Conservation (phyloP, 2,797 vertebrate genomes). For the Neosalanx taihuensis region DNA sequence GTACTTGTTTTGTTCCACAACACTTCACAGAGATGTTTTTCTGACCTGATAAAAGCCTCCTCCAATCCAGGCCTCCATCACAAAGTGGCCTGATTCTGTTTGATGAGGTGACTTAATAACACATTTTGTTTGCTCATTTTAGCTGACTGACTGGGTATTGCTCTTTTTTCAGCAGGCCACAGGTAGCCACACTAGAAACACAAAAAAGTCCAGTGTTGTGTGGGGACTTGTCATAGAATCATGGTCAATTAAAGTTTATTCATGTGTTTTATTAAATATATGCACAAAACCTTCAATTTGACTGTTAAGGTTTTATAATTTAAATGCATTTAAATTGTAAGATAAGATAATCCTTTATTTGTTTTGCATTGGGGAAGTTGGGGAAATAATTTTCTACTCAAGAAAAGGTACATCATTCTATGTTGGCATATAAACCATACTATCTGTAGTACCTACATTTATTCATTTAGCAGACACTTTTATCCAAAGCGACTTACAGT, state of each 20-base stretch:
- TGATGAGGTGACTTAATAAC: conserved; percentile 26
- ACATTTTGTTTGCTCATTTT: conserved; percentile 29
- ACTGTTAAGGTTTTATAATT: not conserved
- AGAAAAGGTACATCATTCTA: no score
- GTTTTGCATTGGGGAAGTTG: no score
- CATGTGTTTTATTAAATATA: not conserved
- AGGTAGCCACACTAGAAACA: conserved; percentile 9
- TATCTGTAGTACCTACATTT: no score
- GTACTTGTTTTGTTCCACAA: not conserved
- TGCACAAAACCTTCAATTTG: no score
- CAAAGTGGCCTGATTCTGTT: conserved; percentile 20
- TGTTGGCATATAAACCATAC: no score
- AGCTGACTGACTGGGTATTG: conserved; percentile 10
- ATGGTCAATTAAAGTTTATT: not conserved
- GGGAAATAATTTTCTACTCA: no score
- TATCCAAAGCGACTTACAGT: no score
- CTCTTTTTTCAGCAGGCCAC: conserved; percentile 13
- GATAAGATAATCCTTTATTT: no score
- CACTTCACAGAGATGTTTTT: not conserved
- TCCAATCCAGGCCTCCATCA: conserved; percentile 10
- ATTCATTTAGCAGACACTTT: no score
- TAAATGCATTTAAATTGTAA: not conserved
- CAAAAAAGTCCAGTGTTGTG: conserved; percentile 3
- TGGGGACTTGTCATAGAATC: not conserved
- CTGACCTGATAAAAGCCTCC: conserved; percentile 17